A percentile compares a stretch with the other conserved stretches of the same genome.
Conservation (phyloP, 2,797 vertebrate genomes). For the Rhinatrema bivittatum region DNA sequence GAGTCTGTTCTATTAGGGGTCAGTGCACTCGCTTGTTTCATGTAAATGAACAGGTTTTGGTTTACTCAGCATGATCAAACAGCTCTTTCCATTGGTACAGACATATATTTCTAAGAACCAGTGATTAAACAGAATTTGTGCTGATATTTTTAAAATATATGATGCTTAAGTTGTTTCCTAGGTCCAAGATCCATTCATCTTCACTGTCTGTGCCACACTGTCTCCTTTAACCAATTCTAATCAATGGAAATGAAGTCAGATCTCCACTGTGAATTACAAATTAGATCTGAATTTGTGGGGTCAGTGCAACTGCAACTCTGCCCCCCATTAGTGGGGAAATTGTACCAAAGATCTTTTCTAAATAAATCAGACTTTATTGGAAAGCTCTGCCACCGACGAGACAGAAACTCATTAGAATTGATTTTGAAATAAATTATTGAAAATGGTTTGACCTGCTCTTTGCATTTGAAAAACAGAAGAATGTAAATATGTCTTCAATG, state of each 20-base stretch:
- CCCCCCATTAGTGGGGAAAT: slow-evolving; percentile 48
- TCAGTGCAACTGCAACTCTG: slow-evolving; percentile 30
- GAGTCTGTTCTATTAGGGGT: no score
- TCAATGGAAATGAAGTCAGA: slow-evolving; percentile 67
- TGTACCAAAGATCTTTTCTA: slow-evolving; percentile 59
- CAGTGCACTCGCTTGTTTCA: no score
- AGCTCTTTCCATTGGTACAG: no score
- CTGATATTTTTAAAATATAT: no score
- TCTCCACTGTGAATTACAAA: slow-evolving; percentile 50
- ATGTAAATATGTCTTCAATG: slow-evolving; percentile 34
- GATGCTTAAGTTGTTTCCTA: slow-evolving; percentile 16
- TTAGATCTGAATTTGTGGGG: slow-evolving; percentile 50
- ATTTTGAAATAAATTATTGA: slow-evolving; percentile 70
- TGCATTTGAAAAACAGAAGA: slow-evolving; percentile 52
- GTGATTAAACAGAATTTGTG: no score
- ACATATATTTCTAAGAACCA: no score
- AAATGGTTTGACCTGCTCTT: slow-evolving; percentile 56
- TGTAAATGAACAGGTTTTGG: no score
- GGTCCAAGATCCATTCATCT: slow-evolving; percentile 15
- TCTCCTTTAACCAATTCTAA: slow-evolving; percentile 41
- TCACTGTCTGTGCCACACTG: slow-evolving; percentile 27
- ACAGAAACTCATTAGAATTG: slow-evolving; percentile 65
- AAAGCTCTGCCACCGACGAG: slow-evolving; percentile 51
- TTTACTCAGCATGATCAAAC: no score
- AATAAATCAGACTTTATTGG: slow-evolving; percentile 69